Percentiles rank a stretch among this genome's conserved stretches.
phyloP scores from a whole-genome alignment of 2,888 invertebrate species.

The Phyllotreta striolata region DNA sequence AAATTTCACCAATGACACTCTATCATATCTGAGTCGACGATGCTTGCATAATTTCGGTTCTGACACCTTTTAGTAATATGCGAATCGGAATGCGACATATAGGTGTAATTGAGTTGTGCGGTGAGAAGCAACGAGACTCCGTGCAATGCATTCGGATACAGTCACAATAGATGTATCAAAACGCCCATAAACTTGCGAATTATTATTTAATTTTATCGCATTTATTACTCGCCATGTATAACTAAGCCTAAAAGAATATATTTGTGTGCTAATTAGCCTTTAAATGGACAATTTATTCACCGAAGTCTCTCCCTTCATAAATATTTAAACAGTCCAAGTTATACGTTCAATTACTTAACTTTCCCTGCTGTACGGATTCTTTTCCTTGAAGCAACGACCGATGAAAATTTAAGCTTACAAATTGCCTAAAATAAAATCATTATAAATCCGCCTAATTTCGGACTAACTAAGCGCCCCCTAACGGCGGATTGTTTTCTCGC shows the following conservation, averaged over 20 bases:
- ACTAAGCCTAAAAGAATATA: conserved; percentile 30
- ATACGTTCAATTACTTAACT: conserved; percentile 27
- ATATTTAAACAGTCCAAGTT: conserved; percentile 28
- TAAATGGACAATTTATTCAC: conserved; percentile 30
- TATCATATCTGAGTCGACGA: conserved; percentile 15
- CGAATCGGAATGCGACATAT: conserved; percentile 15
- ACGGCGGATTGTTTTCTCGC: too few species aligned
- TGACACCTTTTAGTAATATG: conserved; percentile 19
- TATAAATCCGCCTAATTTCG: conserved; percentile 20
- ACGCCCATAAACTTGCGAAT: background rate
- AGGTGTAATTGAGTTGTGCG: conserved; percentile 13
- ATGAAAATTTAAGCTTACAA: conserved; percentile 10
- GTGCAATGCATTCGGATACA: conserved; percentile 7
- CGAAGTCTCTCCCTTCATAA: conserved; percentile 25
- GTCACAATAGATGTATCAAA: background rate
- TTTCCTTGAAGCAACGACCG: background rate
- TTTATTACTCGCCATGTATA: conserved; percentile 22
- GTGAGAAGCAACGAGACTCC: conserved; percentile 9
- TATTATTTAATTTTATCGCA: background rate
- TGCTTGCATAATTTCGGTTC: conserved; percentile 18
- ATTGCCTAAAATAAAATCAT: conserved; percentile 20
- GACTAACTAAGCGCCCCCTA: background rate
- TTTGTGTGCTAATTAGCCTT: conserved; percentile 29
- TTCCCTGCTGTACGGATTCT: conserved; percentile 11
- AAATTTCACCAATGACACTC: conserved; percentile 23